Conservation (phyloP, 1,140 invertebrate species). For the Tenebrio molitor region DNA sequence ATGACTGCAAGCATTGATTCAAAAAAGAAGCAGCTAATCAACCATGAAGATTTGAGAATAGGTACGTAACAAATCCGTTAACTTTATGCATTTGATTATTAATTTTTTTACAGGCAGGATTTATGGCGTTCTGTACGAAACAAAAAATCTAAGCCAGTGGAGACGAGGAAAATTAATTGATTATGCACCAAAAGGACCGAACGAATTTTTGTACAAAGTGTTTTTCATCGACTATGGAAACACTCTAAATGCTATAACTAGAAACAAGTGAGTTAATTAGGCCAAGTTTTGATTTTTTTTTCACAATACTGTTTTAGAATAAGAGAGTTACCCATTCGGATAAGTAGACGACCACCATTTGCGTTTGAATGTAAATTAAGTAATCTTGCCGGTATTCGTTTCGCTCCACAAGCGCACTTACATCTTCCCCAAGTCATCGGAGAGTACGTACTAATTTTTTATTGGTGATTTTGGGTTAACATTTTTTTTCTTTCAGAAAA, state of each 20-base stretch:
- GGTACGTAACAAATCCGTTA: too few relatives aligned
- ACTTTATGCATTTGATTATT: too few relatives aligned
- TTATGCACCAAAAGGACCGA: constrained; percentile 33
- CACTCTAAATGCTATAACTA: constrained; percentile 46
- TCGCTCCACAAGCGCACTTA: constrained; percentile 51
- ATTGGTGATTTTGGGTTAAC: too few relatives aligned
- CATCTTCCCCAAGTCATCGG: constrained; percentile 50
- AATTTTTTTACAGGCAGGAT: constrained; percentile 47
- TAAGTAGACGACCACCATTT: constrained; percentile 29
- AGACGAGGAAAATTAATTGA: constrained; percentile 49
- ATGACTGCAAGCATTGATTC: neutral
- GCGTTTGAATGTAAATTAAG: constrained; percentile 51
- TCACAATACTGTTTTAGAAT: neutral
- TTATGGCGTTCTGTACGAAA: constrained; percentile 50
- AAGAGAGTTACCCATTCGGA: neutral
- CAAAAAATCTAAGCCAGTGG: constrained; percentile 43
- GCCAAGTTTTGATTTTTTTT: neutral
- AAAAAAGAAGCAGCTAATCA: neutral
- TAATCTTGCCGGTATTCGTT: constrained; percentile 45
- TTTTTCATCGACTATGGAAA: constrained; percentile 57
- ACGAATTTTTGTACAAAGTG: constrained; percentile 47
- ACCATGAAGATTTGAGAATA: neutral
- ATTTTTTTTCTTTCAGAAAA: constrained; percentile 52
- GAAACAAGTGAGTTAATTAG: constrained; percentile 32
- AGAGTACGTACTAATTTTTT: constrained; percentile 39